A percentile compares a stretch with the other conserved stretches of the same genome.
These are phyloP conservation scores for Lasius platythorax DNA, from an alignment of 2,888 invertebrate genomes.

Conservation along the genomic window DNA sequence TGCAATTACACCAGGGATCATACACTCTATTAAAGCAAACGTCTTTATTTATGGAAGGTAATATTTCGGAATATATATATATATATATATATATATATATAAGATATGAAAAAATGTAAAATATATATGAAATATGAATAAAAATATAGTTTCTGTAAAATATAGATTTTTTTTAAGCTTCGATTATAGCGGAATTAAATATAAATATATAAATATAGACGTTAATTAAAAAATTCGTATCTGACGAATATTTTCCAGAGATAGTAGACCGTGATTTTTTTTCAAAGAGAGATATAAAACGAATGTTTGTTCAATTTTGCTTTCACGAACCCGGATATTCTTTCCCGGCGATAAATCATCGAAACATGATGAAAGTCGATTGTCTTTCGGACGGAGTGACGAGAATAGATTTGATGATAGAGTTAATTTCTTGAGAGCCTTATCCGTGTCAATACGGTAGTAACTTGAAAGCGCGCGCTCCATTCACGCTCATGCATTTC, in stretches of 20 bases:
- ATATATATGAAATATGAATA: background rate
- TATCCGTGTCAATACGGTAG: constrained; percentile 5
- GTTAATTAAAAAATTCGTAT: background rate
- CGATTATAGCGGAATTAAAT: background rate
- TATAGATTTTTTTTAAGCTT: background rate
- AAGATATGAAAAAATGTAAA: background rate
- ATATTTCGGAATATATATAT: background rate
- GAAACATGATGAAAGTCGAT: background rate
- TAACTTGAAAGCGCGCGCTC: background rate
- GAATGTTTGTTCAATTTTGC: background rate
- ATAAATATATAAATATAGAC: background rate
- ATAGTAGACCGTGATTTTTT: background rate
- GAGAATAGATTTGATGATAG: background rate
- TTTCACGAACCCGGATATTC: background rate
- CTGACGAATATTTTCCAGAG: background rate
- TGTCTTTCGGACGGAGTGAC: background rate
- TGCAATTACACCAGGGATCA: constrained; percentile 11
- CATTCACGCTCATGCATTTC: background rate
- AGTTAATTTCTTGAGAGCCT: constrained; percentile 20
- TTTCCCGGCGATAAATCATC: background rate
- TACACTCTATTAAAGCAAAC: constrained; percentile 13
- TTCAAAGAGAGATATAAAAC: background rate
- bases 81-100: background rate
- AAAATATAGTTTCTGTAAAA: background rate
- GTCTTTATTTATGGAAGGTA: constrained; percentile 17